phyloP scores from a whole-genome alignment of 1,140 invertebrate species.

The Polypedilum vanderplanki region DNA sequence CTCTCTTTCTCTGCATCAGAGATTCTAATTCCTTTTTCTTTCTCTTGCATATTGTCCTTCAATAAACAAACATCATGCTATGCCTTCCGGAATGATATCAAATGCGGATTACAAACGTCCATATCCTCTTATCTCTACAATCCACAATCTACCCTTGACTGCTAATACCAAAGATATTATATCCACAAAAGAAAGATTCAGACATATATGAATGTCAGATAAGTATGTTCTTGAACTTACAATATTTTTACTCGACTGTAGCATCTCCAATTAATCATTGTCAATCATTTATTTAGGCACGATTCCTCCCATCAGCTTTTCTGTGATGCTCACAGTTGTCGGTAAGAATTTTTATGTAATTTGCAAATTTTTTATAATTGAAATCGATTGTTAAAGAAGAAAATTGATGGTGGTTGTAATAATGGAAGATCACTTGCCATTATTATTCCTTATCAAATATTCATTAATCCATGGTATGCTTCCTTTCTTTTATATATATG shows the following conservation, averaged over 20 bases:
- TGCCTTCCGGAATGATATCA: too few relatives aligned
- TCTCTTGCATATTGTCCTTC: too few relatives aligned
- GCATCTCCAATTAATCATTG: background rate
- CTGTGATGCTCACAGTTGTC: constrained; percentile 76
- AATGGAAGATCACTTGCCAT: too few relatives aligned
- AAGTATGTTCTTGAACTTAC: constrained; percentile 49
- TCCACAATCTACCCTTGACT: too few relatives aligned
- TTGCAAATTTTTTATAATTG: background rate
- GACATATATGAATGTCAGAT: constrained; percentile 87
- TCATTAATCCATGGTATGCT: background rate
- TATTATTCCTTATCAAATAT: background rate
- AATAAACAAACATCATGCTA: too few relatives aligned
- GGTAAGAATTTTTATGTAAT: constrained; percentile 53
- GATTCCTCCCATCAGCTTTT: constrained; percentile 75
- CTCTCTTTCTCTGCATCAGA: too few relatives aligned
- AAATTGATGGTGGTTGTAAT: too few relatives aligned
- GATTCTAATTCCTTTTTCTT: too few relatives aligned
- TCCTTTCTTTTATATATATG: constrained; percentile 32
- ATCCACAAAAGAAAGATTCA: constrained; percentile 69
- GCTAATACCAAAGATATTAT: constrained; percentile 53
- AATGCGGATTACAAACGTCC: too few relatives aligned
- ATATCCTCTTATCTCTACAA: too few relatives aligned
- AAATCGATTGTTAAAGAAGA: background rate
- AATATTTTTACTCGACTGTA: background rate
- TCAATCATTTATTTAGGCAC: constrained; percentile 38